Evolutionary conservation across 2,888 invertebrate species (phyloP).

Genomic region (Caenorhabditis auriculariae): DNA sequence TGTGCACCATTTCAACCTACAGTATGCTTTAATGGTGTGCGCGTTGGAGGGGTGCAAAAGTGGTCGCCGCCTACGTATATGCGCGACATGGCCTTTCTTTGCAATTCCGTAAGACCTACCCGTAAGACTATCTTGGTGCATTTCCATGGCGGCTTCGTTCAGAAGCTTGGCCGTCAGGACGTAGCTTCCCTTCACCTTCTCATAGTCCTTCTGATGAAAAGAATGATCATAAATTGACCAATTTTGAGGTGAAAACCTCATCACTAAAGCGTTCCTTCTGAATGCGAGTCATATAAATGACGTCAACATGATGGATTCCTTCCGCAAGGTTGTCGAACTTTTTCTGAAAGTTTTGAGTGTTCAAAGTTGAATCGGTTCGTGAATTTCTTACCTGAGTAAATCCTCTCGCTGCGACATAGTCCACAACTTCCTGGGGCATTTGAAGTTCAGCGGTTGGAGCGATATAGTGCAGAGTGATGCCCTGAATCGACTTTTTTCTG

Average conservation of each 20-base stretch:
- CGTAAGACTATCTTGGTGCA: constrained; percentile 8
- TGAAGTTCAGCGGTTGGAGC: constrained; percentile 78
- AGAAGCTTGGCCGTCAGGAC: constrained; percentile 91
- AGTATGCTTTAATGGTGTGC: too few relatives aligned
- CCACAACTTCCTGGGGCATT: constrained; percentile 85
- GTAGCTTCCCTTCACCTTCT: constrained; percentile 72
- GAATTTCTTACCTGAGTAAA: not conserved
- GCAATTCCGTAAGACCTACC: too few relatives aligned
- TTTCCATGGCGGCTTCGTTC: constrained; percentile 71
- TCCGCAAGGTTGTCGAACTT: constrained; percentile 73
- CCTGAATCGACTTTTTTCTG: constrained; percentile 27
- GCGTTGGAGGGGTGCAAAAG: too few relatives aligned
- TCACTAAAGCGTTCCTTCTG: constrained; percentile 73
- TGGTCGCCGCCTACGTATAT: too few relatives aligned
- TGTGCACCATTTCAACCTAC: too few relatives aligned
- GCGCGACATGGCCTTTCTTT: too few relatives aligned
- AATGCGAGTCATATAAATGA: constrained; percentile 96
- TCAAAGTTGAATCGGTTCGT: not conserved
- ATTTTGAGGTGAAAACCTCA: too few relatives aligned
- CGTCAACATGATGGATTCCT: constrained; percentile 88
- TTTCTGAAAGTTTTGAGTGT: constrained; percentile 18
- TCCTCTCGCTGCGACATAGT: constrained; percentile 75
- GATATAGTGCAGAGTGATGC: constrained; percentile 83
- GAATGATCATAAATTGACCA: too few relatives aligned
- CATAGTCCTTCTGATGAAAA: constrained; percentile 10